phyloP scores from a whole-genome alignment of 2,797 vertebrate species.

The Ataeniobius toweri region DNA sequence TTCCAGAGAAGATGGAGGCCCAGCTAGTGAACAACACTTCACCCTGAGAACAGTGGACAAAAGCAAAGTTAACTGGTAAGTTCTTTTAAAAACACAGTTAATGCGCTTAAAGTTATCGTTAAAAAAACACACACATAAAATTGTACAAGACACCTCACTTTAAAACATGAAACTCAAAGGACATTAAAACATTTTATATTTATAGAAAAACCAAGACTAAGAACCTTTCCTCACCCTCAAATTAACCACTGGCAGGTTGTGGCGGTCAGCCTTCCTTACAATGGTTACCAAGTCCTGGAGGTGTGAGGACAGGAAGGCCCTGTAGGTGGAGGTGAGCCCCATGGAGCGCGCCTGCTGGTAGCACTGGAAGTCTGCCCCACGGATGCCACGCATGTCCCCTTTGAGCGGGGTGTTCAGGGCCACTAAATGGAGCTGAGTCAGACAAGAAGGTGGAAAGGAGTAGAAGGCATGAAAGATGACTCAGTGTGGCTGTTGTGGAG shows the following conservation, averaged over 20 bases:
- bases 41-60: conserved; percentile 74
- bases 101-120: too few species aligned
- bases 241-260: conserved; percentile 88
- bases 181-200: background rate
- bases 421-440: conserved; percentile 87
- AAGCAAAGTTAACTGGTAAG: background rate
- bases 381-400: conserved; percentile 87
- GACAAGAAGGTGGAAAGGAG: background rate
- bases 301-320: conserved; percentile 94
- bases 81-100: background rate
- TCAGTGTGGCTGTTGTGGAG: background rate
- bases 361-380: conserved; percentile 91
- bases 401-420: conserved; percentile 88
- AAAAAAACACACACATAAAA: background rate
- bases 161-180: too few species aligned
- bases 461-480: background rate
- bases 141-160: background rate
- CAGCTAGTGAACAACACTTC: conserved; percentile 90
- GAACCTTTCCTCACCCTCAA: conserved; percentile 81
- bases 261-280: conserved; percentile 88
- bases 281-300: conserved; percentile 91
- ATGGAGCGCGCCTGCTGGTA: conserved; percentile 90
- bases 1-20: conserved; percentile 90
- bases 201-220: background rate
- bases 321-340: conserved; percentile 88